Evolutionary conservation across 2,113 vertebrate species (phyloP).

Genomic region (Hucho hucho): DNA sequence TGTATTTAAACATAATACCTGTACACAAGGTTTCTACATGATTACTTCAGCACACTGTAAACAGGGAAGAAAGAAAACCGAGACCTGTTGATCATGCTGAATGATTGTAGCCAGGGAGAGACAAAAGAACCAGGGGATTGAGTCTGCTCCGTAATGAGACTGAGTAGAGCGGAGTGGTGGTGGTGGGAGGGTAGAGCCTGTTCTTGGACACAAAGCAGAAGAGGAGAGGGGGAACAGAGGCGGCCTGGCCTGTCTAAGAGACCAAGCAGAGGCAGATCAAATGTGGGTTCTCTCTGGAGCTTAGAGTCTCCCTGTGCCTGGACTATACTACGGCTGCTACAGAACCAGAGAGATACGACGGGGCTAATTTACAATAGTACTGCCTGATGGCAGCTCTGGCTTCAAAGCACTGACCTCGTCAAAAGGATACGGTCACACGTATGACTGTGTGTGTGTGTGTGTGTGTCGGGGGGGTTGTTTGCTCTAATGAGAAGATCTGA

Average conservation of each 20-base stretch:
- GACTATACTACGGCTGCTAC: background rate
- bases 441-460: conserved; percentile 10
- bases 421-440: conserved; percentile 45
- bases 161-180: conserved; percentile 23
- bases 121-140: conserved; percentile 18
- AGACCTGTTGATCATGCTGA: conserved; percentile 20
- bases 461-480: conserved; percentile 3
- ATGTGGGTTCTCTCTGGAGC: conserved; percentile 55
- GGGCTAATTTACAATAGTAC: conserved; percentile 32
- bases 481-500: background rate
- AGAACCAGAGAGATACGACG: conserved; percentile 15
- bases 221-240: background rate
- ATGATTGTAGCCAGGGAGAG: conserved; percentile 21
- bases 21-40: background rate
- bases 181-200: background rate
- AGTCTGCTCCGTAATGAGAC: conserved; percentile 32
- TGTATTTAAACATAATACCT: too few species aligned
- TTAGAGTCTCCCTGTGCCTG: conserved; percentile 30
- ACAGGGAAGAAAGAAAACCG: background rate
- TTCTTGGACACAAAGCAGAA: background rate
- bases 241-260: conserved; percentile 1
- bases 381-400: conserved; percentile 45
- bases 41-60: background rate
- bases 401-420: conserved; percentile 59
- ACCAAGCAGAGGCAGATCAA: conserved; percentile 47